These are phyloP conservation scores for Axea sp. DNA, from an alignment of 2,888 invertebrate genomes.

Conservation along the genomic window DNA sequence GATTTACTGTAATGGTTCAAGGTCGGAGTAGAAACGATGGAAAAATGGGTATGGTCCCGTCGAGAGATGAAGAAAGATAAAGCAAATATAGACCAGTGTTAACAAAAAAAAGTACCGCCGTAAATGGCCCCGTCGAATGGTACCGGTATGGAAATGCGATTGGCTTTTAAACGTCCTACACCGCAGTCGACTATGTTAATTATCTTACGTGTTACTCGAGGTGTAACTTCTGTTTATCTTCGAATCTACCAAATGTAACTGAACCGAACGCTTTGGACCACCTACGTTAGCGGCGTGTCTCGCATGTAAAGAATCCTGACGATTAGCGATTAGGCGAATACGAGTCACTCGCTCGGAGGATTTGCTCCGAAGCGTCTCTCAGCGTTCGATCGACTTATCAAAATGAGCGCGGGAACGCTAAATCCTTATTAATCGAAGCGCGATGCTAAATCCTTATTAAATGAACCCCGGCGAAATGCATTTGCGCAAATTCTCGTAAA, in stretches of 20 bases:
- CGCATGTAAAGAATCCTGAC: constrained; percentile 58
- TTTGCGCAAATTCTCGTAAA: background rate
- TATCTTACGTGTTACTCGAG: constrained; percentile 74
- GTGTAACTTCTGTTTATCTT: constrained; percentile 78
- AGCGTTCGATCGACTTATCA: constrained; percentile 37
- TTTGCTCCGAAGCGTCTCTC: constrained; percentile 29
- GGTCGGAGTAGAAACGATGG: constrained; percentile 4
- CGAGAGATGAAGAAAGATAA: constrained; percentile 71
- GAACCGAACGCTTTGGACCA: constrained; percentile 73
- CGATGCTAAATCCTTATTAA: constrained; percentile 9
- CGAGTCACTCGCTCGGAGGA: constrained; percentile 26
- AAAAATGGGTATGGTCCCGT: constrained; percentile 65
- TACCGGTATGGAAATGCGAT: constrained; percentile 77
- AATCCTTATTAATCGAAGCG: background rate
- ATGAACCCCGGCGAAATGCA: background rate
- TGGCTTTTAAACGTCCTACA: constrained; percentile 73
- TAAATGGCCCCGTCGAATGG: constrained; percentile 70
- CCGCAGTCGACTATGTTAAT: constrained; percentile 75
- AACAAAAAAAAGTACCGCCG: constrained; percentile 57
- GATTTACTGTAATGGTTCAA: constrained; percentile 26
- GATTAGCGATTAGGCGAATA: constrained; percentile 57
- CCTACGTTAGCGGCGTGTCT: constrained; percentile 67
- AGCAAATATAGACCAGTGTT: constrained; percentile 73
- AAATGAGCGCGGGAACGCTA: background rate
- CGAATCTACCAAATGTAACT: constrained; percentile 74